Conservation (phyloP, 2,113 vertebrate genomes). For the Cryptomyrus ogoouensis region DNA sequence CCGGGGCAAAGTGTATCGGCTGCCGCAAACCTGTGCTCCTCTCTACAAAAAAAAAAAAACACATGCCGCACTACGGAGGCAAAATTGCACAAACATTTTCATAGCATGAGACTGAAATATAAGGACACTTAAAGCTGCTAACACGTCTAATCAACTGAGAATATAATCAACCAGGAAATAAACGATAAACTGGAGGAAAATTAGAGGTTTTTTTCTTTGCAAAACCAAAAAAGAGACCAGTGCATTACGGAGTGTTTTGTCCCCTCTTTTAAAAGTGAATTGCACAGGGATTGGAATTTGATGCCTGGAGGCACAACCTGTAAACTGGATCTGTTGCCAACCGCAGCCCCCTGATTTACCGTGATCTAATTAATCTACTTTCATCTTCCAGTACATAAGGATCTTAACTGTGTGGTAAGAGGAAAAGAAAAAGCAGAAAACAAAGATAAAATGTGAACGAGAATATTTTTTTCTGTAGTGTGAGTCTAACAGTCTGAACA, state of each 20-base stretch:
- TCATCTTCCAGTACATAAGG: neutral
- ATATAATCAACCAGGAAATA: neutral
- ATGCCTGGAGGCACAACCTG: neutral
- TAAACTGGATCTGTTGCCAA: neutral
- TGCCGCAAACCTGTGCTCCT: neutral
- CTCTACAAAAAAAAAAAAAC: neutral
- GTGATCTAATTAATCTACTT: neutral
- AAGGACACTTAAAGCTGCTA: neutral
- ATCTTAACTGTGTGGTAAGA: neutral
- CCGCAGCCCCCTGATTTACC: neutral
- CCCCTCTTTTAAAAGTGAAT: neutral
- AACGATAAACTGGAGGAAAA: neutral
- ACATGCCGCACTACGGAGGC: neutral
- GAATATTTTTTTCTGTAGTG: neutral
- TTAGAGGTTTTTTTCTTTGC: neutral
- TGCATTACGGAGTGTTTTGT: neutral
- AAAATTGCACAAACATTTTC: neutral
- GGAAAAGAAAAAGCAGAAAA: neutral
- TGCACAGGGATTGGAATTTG: neutral
- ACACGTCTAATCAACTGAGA: neutral
- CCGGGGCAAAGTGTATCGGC: neutral
- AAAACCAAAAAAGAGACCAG: neutral
- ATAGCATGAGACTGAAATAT: neutral
- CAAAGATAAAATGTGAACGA: neutral
- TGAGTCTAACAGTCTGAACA: neutral